phyloP scores from a whole-genome alignment of 2,797 vertebrate genomes.

The Craterocephalus amniculus region DNA sequence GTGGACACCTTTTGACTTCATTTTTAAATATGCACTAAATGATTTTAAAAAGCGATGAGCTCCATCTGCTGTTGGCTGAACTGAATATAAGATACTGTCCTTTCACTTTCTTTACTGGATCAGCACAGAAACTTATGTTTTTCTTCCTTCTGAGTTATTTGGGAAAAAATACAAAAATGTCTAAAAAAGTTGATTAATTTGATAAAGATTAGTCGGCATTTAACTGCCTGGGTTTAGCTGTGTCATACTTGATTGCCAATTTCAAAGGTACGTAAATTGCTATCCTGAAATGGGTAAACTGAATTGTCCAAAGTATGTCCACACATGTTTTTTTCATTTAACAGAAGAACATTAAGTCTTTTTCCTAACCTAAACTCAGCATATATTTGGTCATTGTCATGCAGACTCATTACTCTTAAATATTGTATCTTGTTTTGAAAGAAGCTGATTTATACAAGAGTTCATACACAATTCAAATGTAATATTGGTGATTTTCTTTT shows the following conservation, averaged over 20 bases:
- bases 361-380: constrained; percentile 12
- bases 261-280: neutral
- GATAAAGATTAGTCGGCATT: neutral
- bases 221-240: neutral
- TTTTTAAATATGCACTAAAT: neutral
- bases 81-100: neutral
- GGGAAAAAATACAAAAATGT: neutral
- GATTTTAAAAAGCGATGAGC: neutral
- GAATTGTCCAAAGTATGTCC: neutral
- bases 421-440: constrained; percentile 7
- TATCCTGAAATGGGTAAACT: neutral
- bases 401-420: neutral
- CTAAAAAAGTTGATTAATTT: too few relatives aligned
- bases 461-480: constrained; percentile 21
- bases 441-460: constrained; percentile 9
- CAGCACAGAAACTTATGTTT: constrained; percentile 5
- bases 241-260: neutral
- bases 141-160: neutral
- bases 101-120: constrained; percentile 18
- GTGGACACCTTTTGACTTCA: constrained; percentile 3
- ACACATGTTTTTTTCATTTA: neutral
- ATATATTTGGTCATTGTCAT: constrained; percentile 17
- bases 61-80: neutral
- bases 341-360: neutral
- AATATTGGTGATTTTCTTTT: neutral